A percentile compares a stretch with the other conserved stretches of the same genome.
phyloP scores from a whole-genome alignment of 1,140 invertebrate species.

The Ceratosolen fusciceps region DNA sequence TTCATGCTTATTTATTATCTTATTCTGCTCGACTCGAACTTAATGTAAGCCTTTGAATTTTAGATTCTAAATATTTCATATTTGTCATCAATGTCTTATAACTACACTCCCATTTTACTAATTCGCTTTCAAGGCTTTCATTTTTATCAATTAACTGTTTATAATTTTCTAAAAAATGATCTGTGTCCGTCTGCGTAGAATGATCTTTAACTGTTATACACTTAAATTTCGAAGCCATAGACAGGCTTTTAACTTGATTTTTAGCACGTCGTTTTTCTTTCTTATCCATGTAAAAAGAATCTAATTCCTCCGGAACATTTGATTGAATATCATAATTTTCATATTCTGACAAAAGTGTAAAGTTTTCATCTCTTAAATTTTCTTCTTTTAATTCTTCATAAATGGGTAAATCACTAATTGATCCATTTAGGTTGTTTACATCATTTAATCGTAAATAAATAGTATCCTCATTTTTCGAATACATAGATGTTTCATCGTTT shows the following conservation, averaged over 20 bases:
- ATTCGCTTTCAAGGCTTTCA: slow-evolving; percentile 35
- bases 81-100: slow-evolving; percentile 28
- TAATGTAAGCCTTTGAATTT: slow-evolving; percentile 8
- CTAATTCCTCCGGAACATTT: neutral
- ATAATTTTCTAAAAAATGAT: slow-evolving; percentile 44
- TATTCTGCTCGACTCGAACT: neutral
- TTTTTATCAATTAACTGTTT: slow-evolving; percentile 32
- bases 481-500: neutral
- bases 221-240: neutral
- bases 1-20: too few species aligned
- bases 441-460: slow-evolving; percentile 19
- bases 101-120: slow-evolving; percentile 18
- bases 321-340: neutral
- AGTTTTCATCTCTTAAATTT: neutral
- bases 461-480: slow-evolving; percentile 7
- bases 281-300: neutral
- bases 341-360: neutral
- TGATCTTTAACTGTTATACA: slow-evolving; percentile 12
- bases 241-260: neutral
- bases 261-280: neutral
- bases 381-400: neutral
- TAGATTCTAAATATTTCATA: slow-evolving; percentile 30
- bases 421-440: neutral
- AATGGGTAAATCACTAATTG: neutral
- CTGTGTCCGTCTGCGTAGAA: slow-evolving; percentile 36